Evolutionary conservation across 92 coral and sea anemone species (phyloP).

Genomic region (Palythoa grandiflora): DNA sequence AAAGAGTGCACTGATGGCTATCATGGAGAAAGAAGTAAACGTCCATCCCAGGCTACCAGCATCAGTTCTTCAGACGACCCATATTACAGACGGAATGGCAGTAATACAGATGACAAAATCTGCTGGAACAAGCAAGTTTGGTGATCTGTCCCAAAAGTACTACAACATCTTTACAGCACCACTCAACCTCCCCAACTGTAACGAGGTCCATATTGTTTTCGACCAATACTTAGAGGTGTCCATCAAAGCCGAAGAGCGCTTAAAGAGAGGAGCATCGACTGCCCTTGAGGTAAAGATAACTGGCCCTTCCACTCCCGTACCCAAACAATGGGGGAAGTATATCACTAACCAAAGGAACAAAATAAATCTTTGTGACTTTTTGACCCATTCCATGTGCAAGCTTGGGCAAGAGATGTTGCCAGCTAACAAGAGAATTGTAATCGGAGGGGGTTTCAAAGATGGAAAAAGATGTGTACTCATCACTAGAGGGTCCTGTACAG

Average conservation of each 20-base stretch:
- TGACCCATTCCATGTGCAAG: slow-evolving; percentile 41
- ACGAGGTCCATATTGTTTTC: not conserved
- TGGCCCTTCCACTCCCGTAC: slow-evolving; percentile 49
- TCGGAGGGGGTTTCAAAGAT: slow-evolving; percentile 48
- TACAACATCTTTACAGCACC: not conserved
- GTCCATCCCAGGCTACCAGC: not conserved
- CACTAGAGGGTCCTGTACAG: slow-evolving; percentile 5
- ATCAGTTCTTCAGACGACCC: not conserved
- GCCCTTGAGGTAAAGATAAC: slow-evolving; percentile 9
- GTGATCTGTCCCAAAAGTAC: not conserved
- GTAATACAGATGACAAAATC: slow-evolving; percentile 5
- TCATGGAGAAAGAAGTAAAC: slow-evolving; percentile 1
- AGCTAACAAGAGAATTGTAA: slow-evolving; percentile 16
- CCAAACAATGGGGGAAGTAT: slow-evolving; percentile 46
- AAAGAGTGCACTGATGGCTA: not conserved
- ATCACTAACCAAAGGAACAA: slow-evolving; percentile 43
- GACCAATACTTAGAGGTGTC: slow-evolving; percentile 10
- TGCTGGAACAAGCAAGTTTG: not conserved
- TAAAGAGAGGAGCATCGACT: not conserved
- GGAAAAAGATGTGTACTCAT: slow-evolving; percentile 34
- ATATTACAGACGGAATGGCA: slow-evolving; percentile 14
- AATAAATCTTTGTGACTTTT: slow-evolving; percentile 29
- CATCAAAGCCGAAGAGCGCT: not conserved
- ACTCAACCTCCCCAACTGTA: not conserved
- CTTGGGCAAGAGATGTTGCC: slow-evolving; percentile 28